These are phyloP conservation scores for Engraulis encrasicolus DNA, from an alignment of 2,113 vertebrate genomes.

Conservation along the genomic window DNA sequence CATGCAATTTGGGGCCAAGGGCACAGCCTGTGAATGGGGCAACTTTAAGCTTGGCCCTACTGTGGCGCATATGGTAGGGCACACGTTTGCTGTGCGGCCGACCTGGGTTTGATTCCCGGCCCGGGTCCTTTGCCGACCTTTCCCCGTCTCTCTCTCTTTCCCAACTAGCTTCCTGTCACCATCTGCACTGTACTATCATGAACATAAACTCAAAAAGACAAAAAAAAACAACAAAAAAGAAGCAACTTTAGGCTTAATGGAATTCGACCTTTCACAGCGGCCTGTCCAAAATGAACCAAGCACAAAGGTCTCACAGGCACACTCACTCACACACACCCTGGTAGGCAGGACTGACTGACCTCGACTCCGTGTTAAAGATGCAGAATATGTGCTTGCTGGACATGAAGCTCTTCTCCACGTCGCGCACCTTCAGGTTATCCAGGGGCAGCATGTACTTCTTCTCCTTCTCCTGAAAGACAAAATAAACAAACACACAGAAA, in stretches of 20 bases:
- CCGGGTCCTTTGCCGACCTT: too few relatives aligned
- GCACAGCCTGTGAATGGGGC: background rate
- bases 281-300: background rate
- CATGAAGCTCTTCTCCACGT: slow-evolving; percentile 92
- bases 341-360: slow-evolving; percentile 75
- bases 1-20: background rate
- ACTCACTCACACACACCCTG: background rate
- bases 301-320: background rate
- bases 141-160: too few relatives aligned
- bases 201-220: too few relatives aligned
- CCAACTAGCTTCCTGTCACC: too few relatives aligned
- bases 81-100: too few relatives aligned
- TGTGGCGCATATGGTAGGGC: too few relatives aligned
- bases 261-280: background rate
- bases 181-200: too few relatives aligned
- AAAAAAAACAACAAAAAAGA: too few relatives aligned
- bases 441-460: slow-evolving; percentile 97
- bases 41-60: too few relatives aligned
- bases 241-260: background rate
- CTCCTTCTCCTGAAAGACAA: slow-evolving; percentile 87
- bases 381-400: slow-evolving; percentile 90
- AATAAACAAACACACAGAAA: slow-evolving; percentile 29
- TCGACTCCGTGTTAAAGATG: slow-evolving; percentile 90
- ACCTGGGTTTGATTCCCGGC: too few relatives aligned
- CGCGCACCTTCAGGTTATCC: slow-evolving; percentile 91